These are phyloP conservation scores for Amazona finschi DNA, from an alignment of 2,797 vertebrate genomes.

Conservation along the genomic window DNA sequence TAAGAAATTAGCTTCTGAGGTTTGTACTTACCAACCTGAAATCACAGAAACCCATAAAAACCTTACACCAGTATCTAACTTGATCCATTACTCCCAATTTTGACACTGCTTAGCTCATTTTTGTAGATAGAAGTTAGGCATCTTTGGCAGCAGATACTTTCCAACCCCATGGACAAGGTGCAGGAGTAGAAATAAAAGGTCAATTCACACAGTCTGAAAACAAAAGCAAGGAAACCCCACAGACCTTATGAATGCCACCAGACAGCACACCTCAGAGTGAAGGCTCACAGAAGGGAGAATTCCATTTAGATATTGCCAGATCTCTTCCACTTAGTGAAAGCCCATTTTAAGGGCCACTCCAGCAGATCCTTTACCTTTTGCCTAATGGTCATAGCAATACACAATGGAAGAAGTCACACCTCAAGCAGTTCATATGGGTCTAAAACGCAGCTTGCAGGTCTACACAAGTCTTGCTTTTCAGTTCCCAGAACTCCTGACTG, in stretches of 20 bases:
- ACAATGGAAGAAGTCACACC: rapidly evolving
- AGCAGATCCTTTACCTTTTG: background rate
- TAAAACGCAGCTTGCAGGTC: background rate
- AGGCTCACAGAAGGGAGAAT: background rate
- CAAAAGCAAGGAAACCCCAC: background rate
- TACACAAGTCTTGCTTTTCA: rapidly evolving
- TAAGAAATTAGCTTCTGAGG: background rate
- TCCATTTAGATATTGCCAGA: background rate
- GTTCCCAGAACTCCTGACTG: background rate
- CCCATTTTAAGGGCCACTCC: background rate
- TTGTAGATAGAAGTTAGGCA: rapidly evolving
- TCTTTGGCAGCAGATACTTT: background rate
- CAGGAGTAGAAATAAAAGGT: background rate
- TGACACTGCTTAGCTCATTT: background rate
- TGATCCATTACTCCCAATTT: background rate
- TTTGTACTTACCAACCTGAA: background rate
- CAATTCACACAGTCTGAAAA: background rate
- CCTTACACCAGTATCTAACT: background rate
- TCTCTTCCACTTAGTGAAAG: background rate
- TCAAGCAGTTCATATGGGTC: background rate
- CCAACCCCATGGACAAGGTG: background rate
- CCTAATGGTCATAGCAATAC: rapidly evolving
- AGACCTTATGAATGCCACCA: background rate
- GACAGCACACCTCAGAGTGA: rapidly evolving
- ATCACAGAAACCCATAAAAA: background rate